Percentiles rank a stretch among this genome's conserved stretches.
These are phyloP conservation scores for Boloria euphrosyne DNA, from an alignment of 2,888 invertebrate genomes.

Conservation along the genomic window DNA sequence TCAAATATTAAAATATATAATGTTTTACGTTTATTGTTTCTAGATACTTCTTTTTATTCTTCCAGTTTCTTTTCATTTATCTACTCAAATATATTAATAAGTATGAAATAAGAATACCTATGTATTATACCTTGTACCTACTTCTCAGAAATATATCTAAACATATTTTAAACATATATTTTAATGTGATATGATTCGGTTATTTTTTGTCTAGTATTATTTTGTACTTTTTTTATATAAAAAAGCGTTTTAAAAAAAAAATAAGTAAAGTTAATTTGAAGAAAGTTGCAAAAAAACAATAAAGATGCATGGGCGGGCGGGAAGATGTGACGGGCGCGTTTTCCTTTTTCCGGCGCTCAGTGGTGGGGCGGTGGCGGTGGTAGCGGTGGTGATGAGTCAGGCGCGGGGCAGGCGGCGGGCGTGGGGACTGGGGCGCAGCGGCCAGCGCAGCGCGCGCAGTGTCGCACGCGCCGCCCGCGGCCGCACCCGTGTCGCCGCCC, in stretches of 20 bases:
- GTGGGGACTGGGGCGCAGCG: conserved; percentile 40
- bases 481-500: conserved; percentile 76
- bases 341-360: conserved; percentile 3
- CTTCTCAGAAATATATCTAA: no score
- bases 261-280: background rate
- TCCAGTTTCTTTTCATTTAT: no score
- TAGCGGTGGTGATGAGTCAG: conserved; percentile 22
- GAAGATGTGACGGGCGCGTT: conserved; percentile 15
- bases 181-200: no score
- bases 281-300: background rate
- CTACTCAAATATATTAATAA: no score
- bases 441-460: conserved; percentile 54
- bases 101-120: no score
- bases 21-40: no score
- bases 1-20: conserved; percentile 1
- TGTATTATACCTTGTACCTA: no score
- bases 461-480: conserved; percentile 79
- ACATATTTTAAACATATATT: no score
- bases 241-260: background rate
- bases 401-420: conserved; percentile 40
- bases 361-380: background rate
- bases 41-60: no score
- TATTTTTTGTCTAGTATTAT: no score
- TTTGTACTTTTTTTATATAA: no score
- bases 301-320: conserved; percentile 26